These are phyloP conservation scores for Tolmerus cingulatus DNA, from an alignment of 2,888 invertebrate species.

Conservation along the genomic window DNA sequence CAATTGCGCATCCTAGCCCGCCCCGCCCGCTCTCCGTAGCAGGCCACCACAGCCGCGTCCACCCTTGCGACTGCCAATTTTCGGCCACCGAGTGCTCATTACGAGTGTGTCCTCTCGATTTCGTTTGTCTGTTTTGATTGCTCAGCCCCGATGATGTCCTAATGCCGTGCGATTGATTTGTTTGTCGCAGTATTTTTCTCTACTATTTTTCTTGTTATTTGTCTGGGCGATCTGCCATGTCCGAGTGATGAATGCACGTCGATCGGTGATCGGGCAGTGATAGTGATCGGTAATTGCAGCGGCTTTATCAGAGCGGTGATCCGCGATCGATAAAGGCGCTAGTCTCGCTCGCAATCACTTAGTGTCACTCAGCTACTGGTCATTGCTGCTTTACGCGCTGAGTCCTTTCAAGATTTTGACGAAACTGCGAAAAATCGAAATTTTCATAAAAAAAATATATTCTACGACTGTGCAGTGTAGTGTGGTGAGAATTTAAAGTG, in stretches of 20 bases:
- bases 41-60: neutral
- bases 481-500: constrained; percentile 22
- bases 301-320: constrained; percentile 6
- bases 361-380: constrained; percentile 30
- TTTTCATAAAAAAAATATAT: constrained; percentile 1
- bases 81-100: neutral
- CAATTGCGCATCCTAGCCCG: neutral
- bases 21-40: neutral
- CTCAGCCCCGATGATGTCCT: constrained; percentile 18
- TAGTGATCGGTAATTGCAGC: neutral
- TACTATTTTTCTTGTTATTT: neutral
- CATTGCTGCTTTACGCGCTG: constrained; percentile 3
- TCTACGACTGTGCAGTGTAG: constrained; percentile 9
- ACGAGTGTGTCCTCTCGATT: constrained; percentile 5
- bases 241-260: constrained; percentile 6
- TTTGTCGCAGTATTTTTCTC: neutral
- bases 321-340: constrained; percentile 31
- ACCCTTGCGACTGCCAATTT: constrained; percentile 16
- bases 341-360: neutral
- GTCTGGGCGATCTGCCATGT: neutral
- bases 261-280: constrained; percentile 5
- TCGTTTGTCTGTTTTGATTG: constrained; percentile 13
- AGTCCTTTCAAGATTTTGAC: neutral
- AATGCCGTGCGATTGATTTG: neutral
- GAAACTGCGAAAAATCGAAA: constrained; percentile 12